Base-by-base conservation (phyloP, 2,797 vertebrate genomes). In the Mormyrus proboscirostris region DNA sequence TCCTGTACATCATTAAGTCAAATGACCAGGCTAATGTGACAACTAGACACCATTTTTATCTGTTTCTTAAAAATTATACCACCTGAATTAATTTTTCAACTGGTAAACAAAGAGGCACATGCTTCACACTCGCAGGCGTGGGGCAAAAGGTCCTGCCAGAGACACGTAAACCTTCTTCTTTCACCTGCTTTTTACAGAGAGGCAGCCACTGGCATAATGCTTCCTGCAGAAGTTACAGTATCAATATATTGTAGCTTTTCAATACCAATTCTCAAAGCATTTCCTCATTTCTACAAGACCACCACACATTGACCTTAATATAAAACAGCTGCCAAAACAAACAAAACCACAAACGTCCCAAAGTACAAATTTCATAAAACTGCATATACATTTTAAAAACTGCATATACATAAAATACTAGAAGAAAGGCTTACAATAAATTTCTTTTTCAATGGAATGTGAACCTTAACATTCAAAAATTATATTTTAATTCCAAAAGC, bases 241-340 rank as follows among this genome's bases (percentile, higher is more conserved):
- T 14, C 8, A 3, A 14, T 44, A 84, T 65, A 89, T 86, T 22
- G 41, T 29, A 50, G 51, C 73, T 57, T n/a, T 89, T 89, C 79
- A 62, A 49, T 19, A 55, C 5, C 7, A n/a, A 49, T 82, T 84
- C 53, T 83, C 76, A 84, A 62, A 47, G 14, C 53, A 33, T 55
- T 83, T 84, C 73, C 53, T 83, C 83, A 85, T 85, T 85, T 33
- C 53, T 51, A 85, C 49, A 25, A 85, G 83, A 53, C 50, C 50
- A 29, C 3, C 22, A 29, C 29, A 79, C 14, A 0, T 2, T 33
- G 12, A 85, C 83, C 83, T 85, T 25, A 44, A 44, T 79, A 41
- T 29, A 79, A 33, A 76, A 79, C 25, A n/a, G 65, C 29, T 25
- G 14, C 53, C 16, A 22, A 88, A 88, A 25, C 87, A 49, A 65